A percentile compares a stretch with the other conserved stretches of the same genome.
Evolutionary conservation across 2,888 invertebrate species (phyloP).

Genomic region (Trilocha varians): DNA sequence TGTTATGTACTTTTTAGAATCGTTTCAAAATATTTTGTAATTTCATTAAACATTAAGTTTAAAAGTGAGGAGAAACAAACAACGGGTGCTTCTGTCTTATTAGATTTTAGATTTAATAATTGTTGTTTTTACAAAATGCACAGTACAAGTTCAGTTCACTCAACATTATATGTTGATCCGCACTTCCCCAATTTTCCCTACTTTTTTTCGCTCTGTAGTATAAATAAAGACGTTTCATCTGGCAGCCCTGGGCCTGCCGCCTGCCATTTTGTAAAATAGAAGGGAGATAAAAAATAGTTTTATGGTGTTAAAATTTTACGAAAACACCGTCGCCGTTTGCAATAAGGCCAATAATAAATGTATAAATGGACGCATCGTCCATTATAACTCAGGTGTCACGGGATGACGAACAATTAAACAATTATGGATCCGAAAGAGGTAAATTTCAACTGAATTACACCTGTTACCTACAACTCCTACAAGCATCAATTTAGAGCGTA

Average conservation of each 20-base stretch:
- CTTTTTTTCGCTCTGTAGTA: too few species aligned
- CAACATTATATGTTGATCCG: too few species aligned
- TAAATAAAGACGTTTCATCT: too few species aligned
- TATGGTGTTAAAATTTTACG: constrained; percentile 71
- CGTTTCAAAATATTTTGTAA: too few species aligned
- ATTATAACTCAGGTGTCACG: constrained; percentile 98
- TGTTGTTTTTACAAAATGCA: too few species aligned
- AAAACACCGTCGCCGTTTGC: constrained; percentile 66
- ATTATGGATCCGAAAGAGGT: constrained; percentile 95
- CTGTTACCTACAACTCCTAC: constrained; percentile 69
- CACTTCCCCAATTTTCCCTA: too few species aligned
- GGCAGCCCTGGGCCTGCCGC: constrained; percentile 46
- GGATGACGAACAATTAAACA: constrained; percentile 96
- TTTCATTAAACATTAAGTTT: too few species aligned
- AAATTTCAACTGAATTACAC: constrained; percentile 72
- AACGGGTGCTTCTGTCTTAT: too few species aligned
- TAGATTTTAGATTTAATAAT: too few species aligned
- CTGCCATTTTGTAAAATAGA: constrained; percentile 74
- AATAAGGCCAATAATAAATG: constrained; percentile 70
- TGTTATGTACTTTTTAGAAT: too few species aligned
- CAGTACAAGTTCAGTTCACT: too few species aligned
- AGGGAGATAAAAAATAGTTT: constrained; percentile 74
- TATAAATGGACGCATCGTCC: constrained; percentile 97
- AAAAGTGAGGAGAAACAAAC: too few species aligned
- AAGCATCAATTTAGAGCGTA: constrained; percentile 68